Base-by-base conservation (phyloP, 1,140 invertebrate species). In the Eubasilissa regina region DNA sequence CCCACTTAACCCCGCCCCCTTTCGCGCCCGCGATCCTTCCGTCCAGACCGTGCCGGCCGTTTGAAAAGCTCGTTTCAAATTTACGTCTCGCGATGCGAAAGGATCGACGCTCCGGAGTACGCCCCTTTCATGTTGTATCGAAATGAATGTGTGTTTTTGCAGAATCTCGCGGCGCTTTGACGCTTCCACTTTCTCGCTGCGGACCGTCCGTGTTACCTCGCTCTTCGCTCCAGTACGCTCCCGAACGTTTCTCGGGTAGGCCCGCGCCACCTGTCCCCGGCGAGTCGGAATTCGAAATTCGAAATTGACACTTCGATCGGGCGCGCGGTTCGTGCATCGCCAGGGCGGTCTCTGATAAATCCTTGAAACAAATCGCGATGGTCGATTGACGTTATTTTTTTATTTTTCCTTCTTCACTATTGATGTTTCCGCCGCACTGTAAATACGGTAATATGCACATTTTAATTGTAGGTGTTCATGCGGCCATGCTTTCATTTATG, bases 381-480 rank as follows among this genome's bases (percentile, higher is more conserved):
- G 68, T 73, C 21, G 68, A 73, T 25, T 73, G 68, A 53, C 66
- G 47, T 19, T 25, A 53, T 43, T 13, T 73, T 73, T 43, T n/a
- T 12, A 15, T 35, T 48, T 35, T 13, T 19, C 68, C 68, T 35
- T 12, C 68, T 53, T 68, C 44, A 53, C 51, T 73, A 73, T 73
- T 55, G 68, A 73, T 73, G 68, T 73, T 25, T 53, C 68, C 12
- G 6, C 68, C 48, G 13, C 68, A 73, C 51, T 73, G 68, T 73
- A 73, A 70, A 70, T 47, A 73, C 25, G 68, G 68, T 73, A 73
- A 73, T 53, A 25, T 73, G 68, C 68, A 73, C 68, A 73, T 25
- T 73, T 70, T 73, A 73, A 25, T 73, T 35, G 47, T 73, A 73
- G 66, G 43, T 70, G 66, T 70, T 70, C 35, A 70, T 70, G 47